Base-by-base conservation (phyloP, 2,797 vertebrate species). In the Syngnathus acus region DNA sequence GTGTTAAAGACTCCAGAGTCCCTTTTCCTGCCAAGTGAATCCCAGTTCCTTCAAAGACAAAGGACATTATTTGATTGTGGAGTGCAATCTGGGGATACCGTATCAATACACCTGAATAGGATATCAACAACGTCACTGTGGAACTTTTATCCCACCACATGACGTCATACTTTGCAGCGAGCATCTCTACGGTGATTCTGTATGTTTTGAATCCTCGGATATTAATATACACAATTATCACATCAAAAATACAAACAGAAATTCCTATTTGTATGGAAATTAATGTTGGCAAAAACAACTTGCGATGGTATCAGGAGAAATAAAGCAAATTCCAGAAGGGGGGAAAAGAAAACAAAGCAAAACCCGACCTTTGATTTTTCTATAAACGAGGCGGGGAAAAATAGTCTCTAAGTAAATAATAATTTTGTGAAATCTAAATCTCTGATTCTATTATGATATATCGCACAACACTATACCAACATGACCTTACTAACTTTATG, bases 1-100 rank as follows among this genome's bases (percentile, higher is more conserved):
- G 70, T 71, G 81, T 62, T 26, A 54, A 40, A 83, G 82, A 86
- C 85, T 83, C 77, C 77, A 82, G 72, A 70, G 75, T 84, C 65
- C 26, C 53, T 40, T 79, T 72, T 77, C 72, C 63, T 68, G 70
- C 43, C 37, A 40, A 39, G 58, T 2, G 37, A 60, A 60, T 40
- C 38, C 38, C 19, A 40, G 58, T 60, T 40, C 19, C 38, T 9
- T 58, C 19, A 38, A 60, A 60, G 32, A 21, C 16, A 19, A 40
- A 40, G 58, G 8, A n/a, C 38, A 40, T n/a, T 39, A 60, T 60
- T 32, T 32, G 32, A 32, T 32, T 32, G 32, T 60, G n/a, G 51
- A 53, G 51, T 53, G 51, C n/a, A 23, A 21, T 53, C n/a, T 53
- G n/a, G 23, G 51, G 51, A 21, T 53, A 9, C n/a, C n/a, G 2